phyloP scores from a whole-genome alignment of 1,140 invertebrate species.

The Drosophila malerkotliana region DNA sequence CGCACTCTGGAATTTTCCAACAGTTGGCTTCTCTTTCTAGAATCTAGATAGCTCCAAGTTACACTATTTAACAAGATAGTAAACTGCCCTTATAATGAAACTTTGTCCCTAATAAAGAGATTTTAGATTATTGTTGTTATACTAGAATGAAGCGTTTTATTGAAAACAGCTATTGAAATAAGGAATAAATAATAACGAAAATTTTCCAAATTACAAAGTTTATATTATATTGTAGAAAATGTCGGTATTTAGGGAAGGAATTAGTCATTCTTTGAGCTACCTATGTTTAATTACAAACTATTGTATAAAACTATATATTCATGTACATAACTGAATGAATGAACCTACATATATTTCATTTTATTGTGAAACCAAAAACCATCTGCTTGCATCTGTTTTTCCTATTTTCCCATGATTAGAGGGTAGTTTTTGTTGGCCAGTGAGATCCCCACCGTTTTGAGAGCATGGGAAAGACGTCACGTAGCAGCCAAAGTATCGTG shows the following conservation, averaged over 20 bases:
- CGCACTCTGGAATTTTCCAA: not conserved
- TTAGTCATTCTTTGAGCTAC: not conserved
- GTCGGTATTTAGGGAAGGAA: no score
- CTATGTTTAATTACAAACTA: not conserved
- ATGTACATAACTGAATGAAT: not conserved
- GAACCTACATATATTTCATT: not conserved
- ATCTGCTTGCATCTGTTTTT: not conserved
- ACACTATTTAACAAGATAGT: conserved; percentile 7
- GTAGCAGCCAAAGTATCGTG: conserved; percentile 25
- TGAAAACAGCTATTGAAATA: no score
- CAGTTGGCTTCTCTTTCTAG: conserved; percentile 4
- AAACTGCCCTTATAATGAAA: no score
- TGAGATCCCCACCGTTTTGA: conserved; percentile 4
- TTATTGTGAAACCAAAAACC: not conserved
- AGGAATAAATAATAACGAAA: not conserved
- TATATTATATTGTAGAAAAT: no score
- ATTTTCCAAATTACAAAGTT: not conserved
- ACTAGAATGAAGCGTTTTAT: no score
- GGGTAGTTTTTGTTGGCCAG: conserved; percentile 32
- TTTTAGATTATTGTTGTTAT: no score
- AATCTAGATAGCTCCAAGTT: conserved; percentile 11
- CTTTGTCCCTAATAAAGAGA: not conserved
- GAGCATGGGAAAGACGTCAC: conserved; percentile 34
- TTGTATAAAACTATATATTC: not conserved
- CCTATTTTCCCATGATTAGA: not conserved